Evolutionary conservation across 1,140 invertebrate species (phyloP), one percentile per base, ranked within the genome.

Genomic region (Trypoxylus dichotomus): DNA sequence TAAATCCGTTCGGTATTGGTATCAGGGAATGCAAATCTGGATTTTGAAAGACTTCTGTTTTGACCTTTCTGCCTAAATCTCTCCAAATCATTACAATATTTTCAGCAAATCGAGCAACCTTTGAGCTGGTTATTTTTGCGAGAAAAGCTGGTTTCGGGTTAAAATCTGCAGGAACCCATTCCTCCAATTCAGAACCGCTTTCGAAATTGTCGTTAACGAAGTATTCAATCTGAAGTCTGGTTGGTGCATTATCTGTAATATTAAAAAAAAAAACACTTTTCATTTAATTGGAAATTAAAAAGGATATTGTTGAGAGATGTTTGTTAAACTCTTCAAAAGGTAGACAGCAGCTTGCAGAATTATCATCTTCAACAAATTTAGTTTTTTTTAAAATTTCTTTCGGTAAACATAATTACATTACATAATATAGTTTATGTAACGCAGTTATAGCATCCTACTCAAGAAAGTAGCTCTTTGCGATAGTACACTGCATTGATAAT

Each of bases 1-100:
- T 91, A 79, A 96, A 94, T 29, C 92, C 92, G 82, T 97, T 91
- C 0, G 93, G 90, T 1, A 96, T 90, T 76, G 92, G 93, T 76
- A 96, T 91, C 71, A 95, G 87, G 77, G 94, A 95, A 81, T 92
- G 91, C 15, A 87, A 86, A 19, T 92, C 88, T 0, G 91, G 91
- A 82, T 93, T 82, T 1, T 86, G 76, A 0, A 84, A 78, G 0
- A 96, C 92, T 77, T 93, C 90, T 0, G 87, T 79, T 32, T 89
- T 89, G 10, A 94, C 90, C 85, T 90, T 92, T 58, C 92, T 88
- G 0, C 92, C 93, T 7, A 97, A 84, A 77, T 86, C 89, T 58
- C 91, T 91, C 95, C 95, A 97, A 76, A 95, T 89, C 1, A 84
- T 82, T 80, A 93, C 90, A 6, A 93, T 85, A 74, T 89, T 83